Percentiles rank a stretch among this genome's conserved stretches.
Evolutionary conservation across 2,888 invertebrate species (phyloP).

Genomic region (Volucella inanis): DNA sequence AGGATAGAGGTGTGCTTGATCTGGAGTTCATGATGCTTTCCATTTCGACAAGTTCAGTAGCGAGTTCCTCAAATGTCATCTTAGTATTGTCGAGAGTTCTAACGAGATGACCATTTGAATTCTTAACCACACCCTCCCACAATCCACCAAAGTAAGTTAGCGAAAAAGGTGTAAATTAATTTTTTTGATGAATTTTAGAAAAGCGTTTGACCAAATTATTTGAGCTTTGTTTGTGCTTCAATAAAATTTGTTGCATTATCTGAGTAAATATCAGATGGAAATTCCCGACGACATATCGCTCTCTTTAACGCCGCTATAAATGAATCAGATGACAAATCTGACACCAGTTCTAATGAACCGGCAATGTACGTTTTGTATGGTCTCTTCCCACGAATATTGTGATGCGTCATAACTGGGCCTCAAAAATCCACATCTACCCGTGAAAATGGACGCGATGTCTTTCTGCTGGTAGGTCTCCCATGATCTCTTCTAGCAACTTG

Average conservation of each 20-base stretch:
- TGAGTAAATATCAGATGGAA: slow-evolving; percentile 1
- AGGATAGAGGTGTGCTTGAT: slow-evolving; percentile 31
- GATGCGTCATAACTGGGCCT: no score
- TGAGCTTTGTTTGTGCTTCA: no score
- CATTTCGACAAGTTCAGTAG: slow-evolving; percentile 45
- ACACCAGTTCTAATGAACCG: no score
- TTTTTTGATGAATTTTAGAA: neutral
- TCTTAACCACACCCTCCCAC: neutral
- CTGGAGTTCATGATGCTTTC: slow-evolving; percentile 50
- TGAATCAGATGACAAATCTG: neutral
- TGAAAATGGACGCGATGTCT: no score
- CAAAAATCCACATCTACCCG: no score
- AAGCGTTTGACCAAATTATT: neutral
- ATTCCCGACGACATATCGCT: slow-evolving; percentile 44
- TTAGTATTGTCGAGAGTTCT: slow-evolving; percentile 33
- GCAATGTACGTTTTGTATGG: no score
- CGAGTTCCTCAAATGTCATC: slow-evolving; percentile 57
- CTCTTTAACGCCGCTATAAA: slow-evolving; percentile 56
- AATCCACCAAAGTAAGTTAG: slow-evolving; percentile 7
- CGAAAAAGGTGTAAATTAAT: neutral
- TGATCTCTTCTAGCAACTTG: no score
- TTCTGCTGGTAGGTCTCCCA: no score
- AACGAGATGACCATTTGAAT: slow-evolving; percentile 1
- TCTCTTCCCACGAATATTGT: no score
- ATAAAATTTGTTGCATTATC: no score